Conservation (phyloP, 2,113 vertebrate species). For the Pogonocichla stellata region DNA sequence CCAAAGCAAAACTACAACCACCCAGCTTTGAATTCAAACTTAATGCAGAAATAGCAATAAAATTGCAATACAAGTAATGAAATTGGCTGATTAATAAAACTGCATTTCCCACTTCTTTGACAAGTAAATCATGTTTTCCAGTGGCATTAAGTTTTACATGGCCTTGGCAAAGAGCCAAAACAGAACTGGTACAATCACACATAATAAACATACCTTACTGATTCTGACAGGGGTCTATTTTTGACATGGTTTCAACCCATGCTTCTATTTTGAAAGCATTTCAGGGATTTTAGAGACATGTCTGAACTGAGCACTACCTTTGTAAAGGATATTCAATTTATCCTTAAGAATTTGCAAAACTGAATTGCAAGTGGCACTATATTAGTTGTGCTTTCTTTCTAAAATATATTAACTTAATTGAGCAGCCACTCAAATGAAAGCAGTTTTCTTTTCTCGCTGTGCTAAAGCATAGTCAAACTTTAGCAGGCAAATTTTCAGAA, state of each 20-base stretch:
- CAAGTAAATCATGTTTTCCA: background rate
- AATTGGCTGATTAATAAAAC: background rate
- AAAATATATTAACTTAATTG: background rate
- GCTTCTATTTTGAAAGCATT: conserved; percentile 35
- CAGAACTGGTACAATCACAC: background rate
- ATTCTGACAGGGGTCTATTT: conserved; percentile 10
- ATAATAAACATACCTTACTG: background rate
- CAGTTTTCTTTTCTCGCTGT: background rate
- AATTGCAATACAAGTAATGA: background rate
- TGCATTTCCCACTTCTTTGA: background rate
- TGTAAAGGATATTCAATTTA: background rate
- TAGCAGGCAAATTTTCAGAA: background rate
- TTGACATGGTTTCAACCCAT: background rate
- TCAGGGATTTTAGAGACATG: background rate
- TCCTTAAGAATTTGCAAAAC: background rate
- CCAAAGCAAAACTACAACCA: background rate
- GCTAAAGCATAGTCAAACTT: background rate
- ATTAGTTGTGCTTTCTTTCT: background rate
- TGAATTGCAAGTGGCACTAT: background rate
- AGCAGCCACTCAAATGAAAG: background rate
- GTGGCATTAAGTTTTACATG: background rate
- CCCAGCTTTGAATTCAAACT: background rate
- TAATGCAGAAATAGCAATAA: background rate
- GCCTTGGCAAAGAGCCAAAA: background rate
- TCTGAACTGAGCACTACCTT: background rate